phyloP scores from a whole-genome alignment of 2,797 vertebrate genomes.

The Hipposideros larvatus region DNA sequence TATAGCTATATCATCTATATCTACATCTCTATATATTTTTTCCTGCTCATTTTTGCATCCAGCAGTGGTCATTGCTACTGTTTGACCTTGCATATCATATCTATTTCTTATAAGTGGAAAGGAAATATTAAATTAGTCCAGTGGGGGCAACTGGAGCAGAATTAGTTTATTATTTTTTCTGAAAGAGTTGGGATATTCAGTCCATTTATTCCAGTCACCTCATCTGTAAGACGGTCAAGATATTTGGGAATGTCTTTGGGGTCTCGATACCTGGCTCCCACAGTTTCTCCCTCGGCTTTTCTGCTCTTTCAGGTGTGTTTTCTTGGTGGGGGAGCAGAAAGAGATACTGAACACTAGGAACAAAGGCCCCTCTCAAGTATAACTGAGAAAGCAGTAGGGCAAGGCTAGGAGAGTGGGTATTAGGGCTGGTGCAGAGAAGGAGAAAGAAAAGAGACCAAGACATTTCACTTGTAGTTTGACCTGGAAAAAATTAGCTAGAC shows the following conservation, averaged over 20 bases:
- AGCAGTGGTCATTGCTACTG: background rate
- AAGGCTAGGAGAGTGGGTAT: background rate
- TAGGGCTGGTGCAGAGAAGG: background rate
- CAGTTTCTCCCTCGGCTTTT: background rate
- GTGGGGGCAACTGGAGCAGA: background rate
- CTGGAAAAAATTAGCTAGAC: background rate
- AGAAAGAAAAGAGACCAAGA: background rate
- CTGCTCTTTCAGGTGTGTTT: background rate
- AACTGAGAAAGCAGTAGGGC: background rate
- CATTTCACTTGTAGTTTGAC: background rate
- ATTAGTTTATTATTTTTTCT: slow-evolving; percentile 7
- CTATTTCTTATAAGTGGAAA: slow-evolving; percentile 1
- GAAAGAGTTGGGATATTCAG: background rate
- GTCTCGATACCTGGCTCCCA: background rate
- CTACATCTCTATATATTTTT: background rate
- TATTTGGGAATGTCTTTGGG: background rate
- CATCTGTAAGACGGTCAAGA: background rate
- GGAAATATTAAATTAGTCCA: slow-evolving; percentile 25
- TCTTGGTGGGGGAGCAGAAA: background rate
- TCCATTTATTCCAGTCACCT: background rate
- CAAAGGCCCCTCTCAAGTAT: background rate
- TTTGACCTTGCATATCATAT: background rate
- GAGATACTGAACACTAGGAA: background rate
- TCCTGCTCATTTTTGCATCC: background rate
- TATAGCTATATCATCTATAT: background rate